Evolutionary conservation across 2,888 invertebrate genomes (phyloP), one percentile per base, ranked within the genome.

Genomic region (Rhagonycha fulva): DNA sequence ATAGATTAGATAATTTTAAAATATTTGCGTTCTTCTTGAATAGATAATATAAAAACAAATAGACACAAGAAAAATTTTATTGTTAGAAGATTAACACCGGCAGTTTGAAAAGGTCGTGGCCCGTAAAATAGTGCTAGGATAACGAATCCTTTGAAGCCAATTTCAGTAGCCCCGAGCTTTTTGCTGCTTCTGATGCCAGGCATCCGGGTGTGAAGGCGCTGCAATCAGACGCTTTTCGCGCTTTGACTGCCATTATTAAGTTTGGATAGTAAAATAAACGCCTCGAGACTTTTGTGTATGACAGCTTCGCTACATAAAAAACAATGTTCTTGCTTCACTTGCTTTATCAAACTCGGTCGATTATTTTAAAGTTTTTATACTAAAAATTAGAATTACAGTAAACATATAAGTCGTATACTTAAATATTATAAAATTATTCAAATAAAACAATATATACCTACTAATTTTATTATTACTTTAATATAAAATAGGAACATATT

Each of bases 241-340:
- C 85, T 86, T 85, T 85, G 85, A 84, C 84, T 85, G 85, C 84
- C 85, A 83, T 83, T 88, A 88, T 88, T 88, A 87, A 87, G 87
- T 88, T 87, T 87, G 86, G 86, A 87, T 86, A 87, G 87, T 84
- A 86, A 86, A 85, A 84, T 84, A 86, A 86, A 85, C 85, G 86
- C 87, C 83, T 75, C 79, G 71, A 80, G 87, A 84, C 81, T 67
- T 75, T 84, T 85, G 84, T 82, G 81, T 84, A 82, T 84, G 84
- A 85, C 83, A 84, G 83, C 81, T 82, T 81, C 77, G 82, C 83
- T 73, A 72, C 24, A 71, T 66, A 66, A 26, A 47, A 71, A 71
- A 12, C 68, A 61, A 24, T 67, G 14, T 60, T 32, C 23, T 24
- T 66, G 63, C 23, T n/a, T 66, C 24, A 19, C 63, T 66, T 66